Conservation (phyloP, 2,113 vertebrate genomes). For the Coracopsis vasa region DNA sequence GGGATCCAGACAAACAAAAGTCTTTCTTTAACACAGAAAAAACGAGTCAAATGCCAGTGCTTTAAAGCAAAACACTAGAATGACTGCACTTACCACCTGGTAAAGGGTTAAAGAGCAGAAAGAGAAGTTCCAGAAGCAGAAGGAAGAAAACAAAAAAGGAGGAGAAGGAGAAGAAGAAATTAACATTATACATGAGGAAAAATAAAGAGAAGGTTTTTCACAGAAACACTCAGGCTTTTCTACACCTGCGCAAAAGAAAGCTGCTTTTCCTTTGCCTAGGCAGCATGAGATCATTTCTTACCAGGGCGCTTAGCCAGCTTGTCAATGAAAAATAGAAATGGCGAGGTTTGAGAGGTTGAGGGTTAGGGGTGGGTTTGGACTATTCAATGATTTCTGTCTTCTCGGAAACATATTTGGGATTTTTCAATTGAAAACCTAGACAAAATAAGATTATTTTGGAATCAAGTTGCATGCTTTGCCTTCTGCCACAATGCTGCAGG, state of each 20-base stretch:
- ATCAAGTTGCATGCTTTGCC: not conserved
- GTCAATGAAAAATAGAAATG: not conserved
- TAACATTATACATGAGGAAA: constrained; percentile 45
- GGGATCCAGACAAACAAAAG: constrained; percentile 13
- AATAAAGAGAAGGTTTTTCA: constrained; percentile 47
- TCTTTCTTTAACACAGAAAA: not conserved
- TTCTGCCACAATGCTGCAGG: not conserved
- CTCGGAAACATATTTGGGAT: not conserved
- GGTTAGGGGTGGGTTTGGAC: accelerated
- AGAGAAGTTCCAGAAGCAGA: constrained; percentile 75
- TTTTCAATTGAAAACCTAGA: not conserved
- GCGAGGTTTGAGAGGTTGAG: not conserved
- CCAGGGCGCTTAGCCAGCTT: not conserved
- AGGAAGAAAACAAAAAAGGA: constrained; percentile 61
- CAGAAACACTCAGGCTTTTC: constrained; percentile 10
- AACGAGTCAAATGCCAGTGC: constrained; percentile 1
- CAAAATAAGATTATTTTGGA: not conserved
- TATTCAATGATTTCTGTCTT: not conserved
- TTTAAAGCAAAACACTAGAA: constrained; percentile 42
- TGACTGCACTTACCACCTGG: constrained; percentile 82
- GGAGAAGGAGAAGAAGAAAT: constrained; percentile 65
- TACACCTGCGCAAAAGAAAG: constrained; percentile 2
- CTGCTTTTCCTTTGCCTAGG: not conserved
- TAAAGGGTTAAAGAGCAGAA: constrained; percentile 71
- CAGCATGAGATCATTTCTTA: not conserved